Percentiles rank a stretch among this genome's conserved stretches.
phyloP scores from a whole-genome alignment of 2,888 invertebrate species.

The Limnephilus marmoratus region DNA sequence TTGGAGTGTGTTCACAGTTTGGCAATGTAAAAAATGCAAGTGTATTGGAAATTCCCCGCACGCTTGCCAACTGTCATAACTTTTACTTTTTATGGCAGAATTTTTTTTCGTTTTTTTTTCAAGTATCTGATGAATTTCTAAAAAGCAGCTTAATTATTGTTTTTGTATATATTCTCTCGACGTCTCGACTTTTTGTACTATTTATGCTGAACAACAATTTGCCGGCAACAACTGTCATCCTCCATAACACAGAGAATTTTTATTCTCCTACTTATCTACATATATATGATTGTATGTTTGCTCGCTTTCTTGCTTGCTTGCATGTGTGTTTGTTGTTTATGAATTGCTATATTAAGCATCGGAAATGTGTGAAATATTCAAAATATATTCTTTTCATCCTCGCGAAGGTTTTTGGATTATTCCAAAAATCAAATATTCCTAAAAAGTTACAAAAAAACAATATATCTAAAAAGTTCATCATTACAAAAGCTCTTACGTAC shows the following conservation, averaged over 20 bases:
- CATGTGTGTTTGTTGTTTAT: too few species aligned
- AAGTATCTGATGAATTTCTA: neutral
- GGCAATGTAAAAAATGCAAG: neutral
- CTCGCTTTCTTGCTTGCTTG: too few species aligned
- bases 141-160: neutral
- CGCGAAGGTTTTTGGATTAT: too few species aligned
- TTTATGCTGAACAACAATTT: neutral
- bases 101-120: neutral
- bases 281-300: too few species aligned
- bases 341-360: too few species aligned
- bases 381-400: too few species aligned
- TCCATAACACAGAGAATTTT: neutral
- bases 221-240: neutral
- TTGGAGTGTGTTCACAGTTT: neutral
- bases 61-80: slow-evolving; percentile 2
- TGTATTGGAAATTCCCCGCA: neutral
- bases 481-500: too few species aligned
- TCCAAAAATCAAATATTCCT: too few species aligned
- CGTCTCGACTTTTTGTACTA: neutral
- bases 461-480: too few species aligned
- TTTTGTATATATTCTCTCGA: neutral
- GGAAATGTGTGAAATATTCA: too few species aligned
- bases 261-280: too few species aligned
- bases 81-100: neutral
- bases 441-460: too few species aligned